phyloP scores from a whole-genome alignment of 2,888 invertebrate genomes.

The Stenolophus ochropezus region DNA sequence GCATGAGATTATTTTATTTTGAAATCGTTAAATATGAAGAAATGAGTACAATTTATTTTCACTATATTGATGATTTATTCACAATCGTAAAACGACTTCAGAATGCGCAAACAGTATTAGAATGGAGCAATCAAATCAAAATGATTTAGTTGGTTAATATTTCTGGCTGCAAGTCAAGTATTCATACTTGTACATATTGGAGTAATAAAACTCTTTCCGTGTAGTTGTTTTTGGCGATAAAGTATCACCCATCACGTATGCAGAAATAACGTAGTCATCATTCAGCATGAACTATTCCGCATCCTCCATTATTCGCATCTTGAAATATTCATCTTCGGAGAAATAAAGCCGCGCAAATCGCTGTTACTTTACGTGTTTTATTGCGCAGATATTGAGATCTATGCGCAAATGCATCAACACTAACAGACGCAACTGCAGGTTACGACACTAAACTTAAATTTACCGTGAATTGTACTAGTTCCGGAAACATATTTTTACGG shows the following conservation, averaged over 20 bases:
- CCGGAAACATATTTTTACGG: not conserved
- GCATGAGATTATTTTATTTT: too few relatives aligned
- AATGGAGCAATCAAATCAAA: not conserved
- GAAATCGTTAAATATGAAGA: too few relatives aligned
- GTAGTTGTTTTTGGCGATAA: constrained; percentile 16
- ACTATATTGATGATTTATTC: too few relatives aligned
- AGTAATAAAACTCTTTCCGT: not conserved
- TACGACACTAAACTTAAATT: not conserved
- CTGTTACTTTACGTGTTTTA: constrained; percentile 18
- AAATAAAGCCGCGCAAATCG: constrained; percentile 24
- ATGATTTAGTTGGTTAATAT: not conserved
- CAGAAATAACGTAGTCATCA: constrained; percentile 31
- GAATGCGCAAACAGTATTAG: not conserved
- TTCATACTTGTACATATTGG: constrained; percentile 8
- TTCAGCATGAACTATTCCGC: not conserved
- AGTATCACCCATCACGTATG: constrained; percentile 36
- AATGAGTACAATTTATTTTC: too few relatives aligned
- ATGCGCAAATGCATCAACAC: constrained; percentile 4
- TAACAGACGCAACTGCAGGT: not conserved
- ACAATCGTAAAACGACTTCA: too few relatives aligned
- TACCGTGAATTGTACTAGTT: not conserved
- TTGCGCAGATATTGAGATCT: constrained; percentile 19
- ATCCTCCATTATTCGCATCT: constrained; percentile 3
- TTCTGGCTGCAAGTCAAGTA: not conserved
- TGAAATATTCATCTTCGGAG: constrained; percentile 39